Evolutionary conservation across 2,113 vertebrate genomes (phyloP).

Genomic region (Vulpes vulpes): DNA sequence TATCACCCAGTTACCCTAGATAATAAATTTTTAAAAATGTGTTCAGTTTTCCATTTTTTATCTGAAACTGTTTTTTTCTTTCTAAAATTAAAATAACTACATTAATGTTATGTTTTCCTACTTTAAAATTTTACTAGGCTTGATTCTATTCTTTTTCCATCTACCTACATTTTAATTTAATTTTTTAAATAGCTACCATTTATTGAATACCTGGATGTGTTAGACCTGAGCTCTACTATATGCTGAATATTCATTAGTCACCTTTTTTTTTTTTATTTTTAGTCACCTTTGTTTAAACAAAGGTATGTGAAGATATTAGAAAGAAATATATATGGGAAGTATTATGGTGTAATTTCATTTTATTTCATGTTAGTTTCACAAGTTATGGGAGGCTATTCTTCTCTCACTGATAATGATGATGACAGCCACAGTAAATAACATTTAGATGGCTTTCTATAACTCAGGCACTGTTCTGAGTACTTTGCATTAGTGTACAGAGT

Average conservation of each 20-base stretch:
- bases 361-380: constrained; percentile 24
- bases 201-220: not conserved
- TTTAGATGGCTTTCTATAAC: not conserved
- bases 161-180: not conserved
- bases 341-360: not conserved
- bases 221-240: not conserved
- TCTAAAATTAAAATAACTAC: not conserved
- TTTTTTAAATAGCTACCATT: constrained; percentile 1
- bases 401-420: not conserved
- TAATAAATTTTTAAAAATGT: not conserved
- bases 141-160: not conserved
- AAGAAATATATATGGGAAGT: not conserved
- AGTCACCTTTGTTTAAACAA: not conserved
- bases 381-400: not conserved
- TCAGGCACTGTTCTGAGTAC: not conserved
- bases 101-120: not conserved
- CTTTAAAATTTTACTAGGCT: not conserved
- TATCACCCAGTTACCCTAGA: too few relatives aligned
- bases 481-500: not conserved
- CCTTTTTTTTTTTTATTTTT: not conserved
- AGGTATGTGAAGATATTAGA: not conserved
- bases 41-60: not conserved
- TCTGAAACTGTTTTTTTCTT: not conserved
- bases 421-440: not conserved
- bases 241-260: not conserved